Evolutionary conservation across 2,888 invertebrate species (phyloP), one percentile per base, ranked within the genome.

Genomic region (Azorinus chamasolen): DNA sequence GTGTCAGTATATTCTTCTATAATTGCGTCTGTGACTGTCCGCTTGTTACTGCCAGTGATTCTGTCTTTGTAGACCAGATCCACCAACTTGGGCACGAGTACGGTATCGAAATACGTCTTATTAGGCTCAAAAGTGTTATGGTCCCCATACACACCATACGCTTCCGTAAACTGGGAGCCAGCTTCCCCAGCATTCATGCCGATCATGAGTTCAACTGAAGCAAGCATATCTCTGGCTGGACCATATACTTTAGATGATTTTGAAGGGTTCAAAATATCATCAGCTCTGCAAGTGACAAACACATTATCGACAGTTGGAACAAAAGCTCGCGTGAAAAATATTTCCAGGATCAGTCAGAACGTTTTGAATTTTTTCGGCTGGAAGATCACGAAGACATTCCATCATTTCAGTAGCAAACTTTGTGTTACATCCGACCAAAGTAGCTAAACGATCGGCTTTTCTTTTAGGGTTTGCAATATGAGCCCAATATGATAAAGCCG

Each of bases 261-360:
- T 10, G 32, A 4, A 10, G 32, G 32, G 32, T 32, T 32, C 10
- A 32, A 32, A 32, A 32, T 32, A 32, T 32, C 32, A 32, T 4
- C 32, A 32, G 32, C 32, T 32, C 32, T 32, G 32, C 32, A 32
- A 32, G 32, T 45, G 45, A 98, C 94, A 93, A 98, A 97, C 64
- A 96, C 95, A 1, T 97, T 97, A 91, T 98, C 98, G 58, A 97
- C 96, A 16, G 97, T 97, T 0, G 98, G 97, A 1, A 96, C 96
- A 2, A 97, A 97, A 0, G 97, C 97, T 91, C 97, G 27, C n/a
- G 10, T 43, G 65, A 14, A 72, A 57, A 16, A 45, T 39, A 0
- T 43, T 32, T 4, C 5, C 45, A 45, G 20, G 4, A 5, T 32
- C 10, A 4, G 5, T 32, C 32, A 32, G 32, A 32, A 32, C 32